These are phyloP conservation scores for Euura saliciscinereae DNA, from an alignment of 1,140 invertebrate genomes.

Conservation along the genomic window DNA sequence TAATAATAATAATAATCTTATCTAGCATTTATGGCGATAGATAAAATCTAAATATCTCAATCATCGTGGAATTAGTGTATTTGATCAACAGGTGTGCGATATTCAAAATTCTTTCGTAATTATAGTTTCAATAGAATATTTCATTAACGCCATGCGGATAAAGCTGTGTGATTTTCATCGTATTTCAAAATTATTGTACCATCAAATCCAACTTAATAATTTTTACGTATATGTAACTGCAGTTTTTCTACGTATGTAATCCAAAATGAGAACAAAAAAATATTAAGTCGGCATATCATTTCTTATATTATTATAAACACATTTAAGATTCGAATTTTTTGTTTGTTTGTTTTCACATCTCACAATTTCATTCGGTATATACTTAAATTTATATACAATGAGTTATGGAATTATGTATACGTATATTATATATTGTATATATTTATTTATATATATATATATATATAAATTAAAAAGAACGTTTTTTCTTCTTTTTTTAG, in stretches of 20 bases:
- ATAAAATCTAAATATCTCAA: no score
- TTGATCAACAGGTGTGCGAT: background rate
- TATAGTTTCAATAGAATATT: no score
- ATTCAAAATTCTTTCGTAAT: no score
- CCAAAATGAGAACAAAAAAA: background rate
- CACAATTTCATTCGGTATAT: background rate
- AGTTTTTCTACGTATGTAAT: no score
- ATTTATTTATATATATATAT: conserved; percentile 14
- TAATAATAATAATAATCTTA: no score
- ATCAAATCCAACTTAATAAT: no score
- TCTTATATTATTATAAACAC: conserved; percentile 26
- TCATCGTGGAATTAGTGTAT: no score
- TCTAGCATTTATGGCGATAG: no score
- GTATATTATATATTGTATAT: conserved; percentile 22
- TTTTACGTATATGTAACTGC: no score
- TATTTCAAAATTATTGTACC: background rate
- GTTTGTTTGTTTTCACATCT: background rate
- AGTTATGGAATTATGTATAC: conserved; percentile 42
- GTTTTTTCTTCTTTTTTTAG: conserved; percentile 1
- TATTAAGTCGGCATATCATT: conserved; percentile 23
- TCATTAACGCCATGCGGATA: no score
- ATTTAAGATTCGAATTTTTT: background rate
- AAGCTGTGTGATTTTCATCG: no score
- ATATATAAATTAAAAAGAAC: conserved; percentile 10
- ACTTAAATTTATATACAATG: conserved; percentile 47